Percentiles rank a stretch among this genome's conserved stretches.
phyloP scores from a whole-genome alignment of 2,797 vertebrate genomes.

The Danio tinwini region DNA sequence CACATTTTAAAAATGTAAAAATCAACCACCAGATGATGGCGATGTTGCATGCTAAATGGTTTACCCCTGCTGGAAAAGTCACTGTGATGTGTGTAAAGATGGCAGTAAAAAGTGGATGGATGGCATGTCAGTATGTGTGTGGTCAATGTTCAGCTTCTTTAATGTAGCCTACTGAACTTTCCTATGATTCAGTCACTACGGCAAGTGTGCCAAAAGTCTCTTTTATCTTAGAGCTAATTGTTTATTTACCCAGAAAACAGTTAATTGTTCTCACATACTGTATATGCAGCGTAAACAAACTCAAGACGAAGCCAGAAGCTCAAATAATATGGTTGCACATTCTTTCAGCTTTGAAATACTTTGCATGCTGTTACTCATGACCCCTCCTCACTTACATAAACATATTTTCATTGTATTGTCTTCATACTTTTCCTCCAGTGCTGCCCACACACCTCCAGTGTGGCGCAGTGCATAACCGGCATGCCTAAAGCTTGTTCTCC shows the following conservation, averaged over 20 bases:
- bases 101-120: conserved; percentile 23
- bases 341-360: conserved; percentile 31
- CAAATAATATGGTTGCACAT: neutral
- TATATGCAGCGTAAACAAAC: neutral
- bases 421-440: conserved; percentile 45
- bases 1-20: neutral
- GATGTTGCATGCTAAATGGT: conserved; percentile 48
- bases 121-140: conserved; percentile 13
- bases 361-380: conserved; percentile 32
- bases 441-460: conserved; percentile 55
- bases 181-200: neutral
- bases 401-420: conserved; percentile 52
- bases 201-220: neutral
- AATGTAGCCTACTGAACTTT: neutral
- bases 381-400: conserved; percentile 42
- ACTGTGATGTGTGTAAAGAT: neutral
- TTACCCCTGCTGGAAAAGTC: neutral
- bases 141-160: neutral
- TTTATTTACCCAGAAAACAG: neutral
- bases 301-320: neutral
- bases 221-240: neutral
- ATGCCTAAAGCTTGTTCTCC: conserved; percentile 46
- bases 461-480: conserved; percentile 49
- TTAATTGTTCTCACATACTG: neutral
- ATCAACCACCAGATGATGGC: conserved; percentile 37